Percentiles rank a stretch among this genome's conserved stretches.
These are phyloP conservation scores for Cerastis rubricosa DNA, from an alignment of 2,888 invertebrate species.

Conservation along the genomic window DNA sequence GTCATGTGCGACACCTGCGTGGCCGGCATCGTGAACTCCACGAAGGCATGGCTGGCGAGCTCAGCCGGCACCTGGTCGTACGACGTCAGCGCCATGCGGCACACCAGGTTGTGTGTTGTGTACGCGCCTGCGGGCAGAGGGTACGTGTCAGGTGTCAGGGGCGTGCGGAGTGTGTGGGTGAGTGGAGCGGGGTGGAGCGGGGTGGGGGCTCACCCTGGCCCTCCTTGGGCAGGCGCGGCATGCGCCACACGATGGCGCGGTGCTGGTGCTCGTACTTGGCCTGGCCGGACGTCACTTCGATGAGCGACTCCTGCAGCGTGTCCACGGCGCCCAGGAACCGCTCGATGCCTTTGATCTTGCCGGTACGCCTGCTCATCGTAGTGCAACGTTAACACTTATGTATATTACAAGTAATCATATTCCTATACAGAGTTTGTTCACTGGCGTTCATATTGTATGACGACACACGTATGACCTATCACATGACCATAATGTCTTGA, in stretches of 20 bases:
- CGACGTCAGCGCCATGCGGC: conserved; percentile 98
- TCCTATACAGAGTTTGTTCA: background rate
- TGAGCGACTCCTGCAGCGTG: conserved; percentile 96
- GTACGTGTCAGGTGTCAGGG: background rate
- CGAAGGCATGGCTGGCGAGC: conserved; percentile 96
- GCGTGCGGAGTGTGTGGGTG: background rate
- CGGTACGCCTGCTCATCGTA: conserved; percentile 91
- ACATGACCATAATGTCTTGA: background rate
- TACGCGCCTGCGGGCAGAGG: conserved; percentile 95
- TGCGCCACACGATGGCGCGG: conserved; percentile 99
- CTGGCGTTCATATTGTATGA: background rate
- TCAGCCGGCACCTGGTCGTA: conserved; percentile 99
- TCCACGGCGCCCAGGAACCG: conserved; percentile 97
- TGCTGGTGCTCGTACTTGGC: conserved; percentile 99
- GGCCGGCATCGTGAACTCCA: conserved; percentile 99
- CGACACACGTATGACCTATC: background rate
- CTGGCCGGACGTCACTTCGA: conserved; percentile 98
- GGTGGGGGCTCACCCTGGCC: conserved; percentile 95
- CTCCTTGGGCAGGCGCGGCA: conserved; percentile 99
- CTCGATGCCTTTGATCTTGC: conserved; percentile 98
- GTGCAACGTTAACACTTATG: background rate
- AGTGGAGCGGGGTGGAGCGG: background rate
- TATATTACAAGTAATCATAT: background rate
- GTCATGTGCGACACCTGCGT: conserved; percentile 98
- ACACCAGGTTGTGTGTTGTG: conserved; percentile 98